These are phyloP conservation scores for Saxidomus purpurata DNA, from an alignment of 1,140 invertebrate species.

Conservation along the genomic window DNA sequence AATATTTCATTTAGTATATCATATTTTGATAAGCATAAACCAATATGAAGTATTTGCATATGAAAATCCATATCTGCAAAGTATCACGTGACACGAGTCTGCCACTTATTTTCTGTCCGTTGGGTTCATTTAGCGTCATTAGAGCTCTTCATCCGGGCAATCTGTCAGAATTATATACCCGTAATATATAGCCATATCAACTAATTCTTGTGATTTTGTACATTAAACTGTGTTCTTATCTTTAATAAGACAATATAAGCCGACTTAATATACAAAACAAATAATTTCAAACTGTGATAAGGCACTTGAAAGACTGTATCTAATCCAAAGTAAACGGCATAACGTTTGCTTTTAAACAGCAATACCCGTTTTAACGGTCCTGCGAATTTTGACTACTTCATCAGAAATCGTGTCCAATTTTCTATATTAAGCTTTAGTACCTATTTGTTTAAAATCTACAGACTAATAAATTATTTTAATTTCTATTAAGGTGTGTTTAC, in stretches of 20 bases:
- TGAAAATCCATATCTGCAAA: constrained; percentile 17
- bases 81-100: neutral
- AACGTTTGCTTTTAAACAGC: neutral
- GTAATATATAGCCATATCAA: constrained; percentile 61
- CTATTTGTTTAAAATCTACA: constrained; percentile 27
- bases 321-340: constrained; percentile 31
- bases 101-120: constrained; percentile 48
- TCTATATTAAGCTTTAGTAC: constrained; percentile 57
- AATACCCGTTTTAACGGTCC: constrained; percentile 13
- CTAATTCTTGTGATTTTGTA: constrained; percentile 50
- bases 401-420: constrained; percentile 35
- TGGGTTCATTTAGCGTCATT: constrained; percentile 41
- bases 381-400: constrained; percentile 57
- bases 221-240: constrained; percentile 50
- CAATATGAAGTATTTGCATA: constrained; percentile 53
- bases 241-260: constrained; percentile 62
- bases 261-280: constrained; percentile 62
- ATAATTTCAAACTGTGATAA: constrained; percentile 43
- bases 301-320: constrained; percentile 23
- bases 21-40: constrained; percentile 56
- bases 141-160: neutral
- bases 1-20: constrained; percentile 57
- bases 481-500: constrained; percentile 45
- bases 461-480: constrained; percentile 51
- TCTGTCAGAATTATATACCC: constrained; percentile 56